Conservation (phyloP, 2,113 vertebrate species). For the Phalacrocorax aristotelis region DNA sequence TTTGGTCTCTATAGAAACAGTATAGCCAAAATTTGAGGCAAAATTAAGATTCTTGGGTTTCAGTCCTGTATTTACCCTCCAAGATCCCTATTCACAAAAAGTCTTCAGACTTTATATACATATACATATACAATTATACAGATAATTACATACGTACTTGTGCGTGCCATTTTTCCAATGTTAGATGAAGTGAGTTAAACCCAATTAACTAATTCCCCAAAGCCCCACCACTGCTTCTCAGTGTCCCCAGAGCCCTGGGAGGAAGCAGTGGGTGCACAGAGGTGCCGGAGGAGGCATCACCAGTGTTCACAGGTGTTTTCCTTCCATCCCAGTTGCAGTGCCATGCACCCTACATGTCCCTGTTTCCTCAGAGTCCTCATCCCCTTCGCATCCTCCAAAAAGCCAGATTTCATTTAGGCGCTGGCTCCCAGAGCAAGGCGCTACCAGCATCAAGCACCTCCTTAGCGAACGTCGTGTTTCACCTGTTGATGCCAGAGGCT, state of each 20-base stretch:
- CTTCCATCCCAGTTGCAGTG: background rate
- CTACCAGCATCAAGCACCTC: background rate
- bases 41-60: slow-evolving; percentile 91
- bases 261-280: background rate
- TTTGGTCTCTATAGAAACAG: slow-evolving; percentile 95
- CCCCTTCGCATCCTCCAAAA: background rate
- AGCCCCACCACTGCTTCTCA: background rate
- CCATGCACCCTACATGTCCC: background rate
- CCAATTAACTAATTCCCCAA: slow-evolving; percentile 58
- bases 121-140: background rate
- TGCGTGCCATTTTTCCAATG: background rate
- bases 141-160: background rate
- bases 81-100: slow-evolving; percentile 65
- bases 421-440: background rate
- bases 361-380: background rate
- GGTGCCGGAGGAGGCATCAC: background rate
- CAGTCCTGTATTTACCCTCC: slow-evolving; percentile 76
- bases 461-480: accelerated
- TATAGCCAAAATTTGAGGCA: slow-evolving; percentile 91
- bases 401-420: background rate
- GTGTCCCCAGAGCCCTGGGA: slow-evolving; percentile 10
- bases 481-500: background rate
- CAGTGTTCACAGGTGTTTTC: background rate
- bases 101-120: slow-evolving; percentile 4
- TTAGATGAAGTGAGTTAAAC: slow-evolving; percentile 47